phyloP scores from a whole-genome alignment of 1,140 invertebrate species.

The Anoplolepis gracilipes region DNA sequence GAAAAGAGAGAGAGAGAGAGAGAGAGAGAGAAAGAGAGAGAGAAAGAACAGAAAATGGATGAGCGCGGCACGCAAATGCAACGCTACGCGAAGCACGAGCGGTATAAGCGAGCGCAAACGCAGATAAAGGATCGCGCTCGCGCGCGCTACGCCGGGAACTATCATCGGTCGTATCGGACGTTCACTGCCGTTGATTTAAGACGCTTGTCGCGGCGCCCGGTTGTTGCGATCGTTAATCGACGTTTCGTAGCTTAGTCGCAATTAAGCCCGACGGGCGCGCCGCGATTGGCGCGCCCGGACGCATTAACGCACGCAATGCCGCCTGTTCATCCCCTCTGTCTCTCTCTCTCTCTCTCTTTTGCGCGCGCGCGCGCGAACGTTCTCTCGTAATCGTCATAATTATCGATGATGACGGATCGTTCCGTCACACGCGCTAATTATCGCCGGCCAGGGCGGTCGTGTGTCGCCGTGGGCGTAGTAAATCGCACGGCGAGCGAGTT shows the following conservation, averaged over 20 bases:
- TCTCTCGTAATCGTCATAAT: slow-evolving; percentile 80
- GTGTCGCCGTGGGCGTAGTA: slow-evolving; percentile 68
- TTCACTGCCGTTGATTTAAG: slow-evolving; percentile 75
- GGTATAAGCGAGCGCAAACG: slow-evolving; percentile 1
- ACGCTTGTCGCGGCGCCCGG: slow-evolving; percentile 73
- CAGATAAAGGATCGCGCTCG: slow-evolving; percentile 61
- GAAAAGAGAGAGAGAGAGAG: neutral
- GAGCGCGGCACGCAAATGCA: slow-evolving; percentile 47
- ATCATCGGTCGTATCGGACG: slow-evolving; percentile 47
- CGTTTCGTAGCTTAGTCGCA: slow-evolving; percentile 78
- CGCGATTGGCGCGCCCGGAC: slow-evolving; percentile 72
- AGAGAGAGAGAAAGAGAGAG: neutral
- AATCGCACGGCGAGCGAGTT: slow-evolving; percentile 53
- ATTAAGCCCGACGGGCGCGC: slow-evolving; percentile 78
- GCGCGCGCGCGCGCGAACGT: neutral
- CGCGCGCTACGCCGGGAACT: slow-evolving; percentile 34
- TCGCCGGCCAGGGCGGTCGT: slow-evolving; percentile 63
- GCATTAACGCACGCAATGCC: slow-evolving; percentile 79
- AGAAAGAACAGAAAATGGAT: slow-evolving; percentile 13
- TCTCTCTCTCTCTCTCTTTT: neutral
- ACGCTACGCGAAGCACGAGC: neutral
- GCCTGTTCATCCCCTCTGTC: neutral
- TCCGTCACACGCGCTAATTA: slow-evolving; percentile 79
- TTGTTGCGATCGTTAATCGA: slow-evolving; percentile 82
- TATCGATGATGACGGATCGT: slow-evolving; percentile 81